A percentile compares a stretch with the other conserved stretches of the same genome.
These are phyloP conservation scores for Phalacrocorax brasilianus DNA, from an alignment of 2,113 vertebrate genomes.

Conservation along the genomic window DNA sequence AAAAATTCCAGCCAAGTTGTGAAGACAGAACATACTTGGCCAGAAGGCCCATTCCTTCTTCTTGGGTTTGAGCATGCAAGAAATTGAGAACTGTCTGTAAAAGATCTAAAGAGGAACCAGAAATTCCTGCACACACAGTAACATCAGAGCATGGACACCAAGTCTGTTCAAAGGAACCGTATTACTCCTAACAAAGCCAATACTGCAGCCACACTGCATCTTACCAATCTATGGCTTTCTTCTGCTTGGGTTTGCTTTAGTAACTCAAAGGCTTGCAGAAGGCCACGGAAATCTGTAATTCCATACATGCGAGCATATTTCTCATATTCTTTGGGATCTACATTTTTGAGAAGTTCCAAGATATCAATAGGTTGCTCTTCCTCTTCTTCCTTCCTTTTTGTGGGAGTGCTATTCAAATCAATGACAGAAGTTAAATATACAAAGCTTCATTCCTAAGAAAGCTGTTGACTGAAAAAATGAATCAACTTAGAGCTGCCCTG, in stretches of 20 bases:
- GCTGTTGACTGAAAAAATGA: not conserved
- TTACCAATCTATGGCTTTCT: constrained; percentile 90
- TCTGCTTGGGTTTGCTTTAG: constrained; percentile 88
- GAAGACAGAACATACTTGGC: not conserved
- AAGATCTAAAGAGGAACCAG: not conserved
- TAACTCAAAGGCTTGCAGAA: constrained; percentile 95
- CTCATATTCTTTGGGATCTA: constrained; percentile 98
- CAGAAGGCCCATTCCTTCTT: not conserved
- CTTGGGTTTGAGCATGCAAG: not conserved
- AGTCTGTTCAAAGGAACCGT: not conserved
- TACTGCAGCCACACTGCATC: not conserved
- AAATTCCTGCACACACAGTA: not conserved
- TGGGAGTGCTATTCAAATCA: constrained; percentile 82
- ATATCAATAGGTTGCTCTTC: constrained; percentile 94
- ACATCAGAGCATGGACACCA: not conserved
- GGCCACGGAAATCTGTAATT: constrained; percentile 96
- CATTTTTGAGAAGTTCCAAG: constrained; percentile 95
- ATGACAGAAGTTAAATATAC: not conserved
- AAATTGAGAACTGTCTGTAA: not conserved
- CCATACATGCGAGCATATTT: constrained; percentile 99
- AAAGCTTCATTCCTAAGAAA: not conserved
- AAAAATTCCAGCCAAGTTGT: not conserved
- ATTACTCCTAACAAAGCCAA: not conserved
- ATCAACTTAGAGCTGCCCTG: not conserved
- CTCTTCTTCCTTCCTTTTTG: constrained; percentile 88